These are phyloP conservation scores for Zele albiditarsus DNA, from an alignment of 2,888 invertebrate species.

Conservation along the genomic window DNA sequence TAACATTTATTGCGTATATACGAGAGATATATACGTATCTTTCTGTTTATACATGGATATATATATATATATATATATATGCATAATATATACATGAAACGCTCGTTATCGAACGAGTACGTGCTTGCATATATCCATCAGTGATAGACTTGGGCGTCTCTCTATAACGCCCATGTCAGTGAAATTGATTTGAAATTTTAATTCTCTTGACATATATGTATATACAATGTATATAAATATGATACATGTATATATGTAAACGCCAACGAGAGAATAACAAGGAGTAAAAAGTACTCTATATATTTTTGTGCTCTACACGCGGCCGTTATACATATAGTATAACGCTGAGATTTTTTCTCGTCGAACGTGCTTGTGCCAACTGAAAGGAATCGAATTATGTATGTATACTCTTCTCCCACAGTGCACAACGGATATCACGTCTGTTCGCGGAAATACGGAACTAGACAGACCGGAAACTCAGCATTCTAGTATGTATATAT, in stretches of 20 bases:
- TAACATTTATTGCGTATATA: too few relatives aligned
- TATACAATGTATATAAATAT: background rate
- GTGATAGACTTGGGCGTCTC: background rate
- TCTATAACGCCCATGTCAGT: background rate
- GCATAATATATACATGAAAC: background rate
- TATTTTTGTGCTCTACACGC: background rate
- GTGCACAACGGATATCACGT: slow-evolving; percentile 10
- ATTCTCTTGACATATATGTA: slow-evolving; percentile 26
- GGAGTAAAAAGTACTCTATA: background rate
- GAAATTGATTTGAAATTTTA: slow-evolving; percentile 50
- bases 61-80: background rate
- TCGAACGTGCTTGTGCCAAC: slow-evolving; percentile 6
- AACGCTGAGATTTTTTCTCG: slow-evolving; percentile 4
- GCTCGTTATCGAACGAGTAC: slow-evolving; percentile 1
- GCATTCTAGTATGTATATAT: background rate
- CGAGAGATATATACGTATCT: too few relatives aligned
- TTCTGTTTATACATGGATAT: background rate
- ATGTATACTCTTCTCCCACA: background rate
- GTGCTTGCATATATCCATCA: background rate
- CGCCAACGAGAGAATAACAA: background rate
- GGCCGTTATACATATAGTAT: background rate
- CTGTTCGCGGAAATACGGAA: slow-evolving; percentile 6
- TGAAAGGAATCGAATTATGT: slow-evolving; percentile 14
- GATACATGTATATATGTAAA: background rate
- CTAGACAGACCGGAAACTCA: background rate